Conservation (phyloP, 2,113 vertebrate genomes). For the Panthera uncia region DNA sequence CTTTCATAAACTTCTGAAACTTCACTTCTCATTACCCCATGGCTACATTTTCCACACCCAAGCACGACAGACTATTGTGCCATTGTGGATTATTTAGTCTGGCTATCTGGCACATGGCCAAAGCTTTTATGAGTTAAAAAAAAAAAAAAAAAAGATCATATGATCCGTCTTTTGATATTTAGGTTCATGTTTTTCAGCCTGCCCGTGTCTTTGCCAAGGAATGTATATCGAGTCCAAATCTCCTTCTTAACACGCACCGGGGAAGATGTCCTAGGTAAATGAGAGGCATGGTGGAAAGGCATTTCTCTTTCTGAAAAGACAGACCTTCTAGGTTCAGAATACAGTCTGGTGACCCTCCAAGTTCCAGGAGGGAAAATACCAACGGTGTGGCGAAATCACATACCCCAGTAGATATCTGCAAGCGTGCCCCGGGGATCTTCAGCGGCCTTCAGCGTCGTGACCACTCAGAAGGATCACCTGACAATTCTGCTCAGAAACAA, state of each 20-base stretch:
- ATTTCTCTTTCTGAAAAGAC: background rate
- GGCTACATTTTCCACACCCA: constrained; percentile 50
- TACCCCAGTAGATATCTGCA: background rate
- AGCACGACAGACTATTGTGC: constrained; percentile 51
- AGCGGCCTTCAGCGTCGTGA: constrained; percentile 40
- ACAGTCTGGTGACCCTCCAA: background rate
- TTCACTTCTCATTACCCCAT: background rate
- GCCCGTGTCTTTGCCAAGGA: constrained; percentile 62
- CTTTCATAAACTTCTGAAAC: constrained; percentile 63
- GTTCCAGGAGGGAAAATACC: background rate
- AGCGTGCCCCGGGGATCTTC: background rate
- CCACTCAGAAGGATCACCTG: constrained; percentile 69
- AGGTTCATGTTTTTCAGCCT: constrained; percentile 64
- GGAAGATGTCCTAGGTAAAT: constrained; percentile 41
- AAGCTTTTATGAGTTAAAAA: constrained; percentile 73
- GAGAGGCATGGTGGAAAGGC: background rate
- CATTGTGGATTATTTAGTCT: constrained; percentile 71
- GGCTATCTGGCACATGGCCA: constrained; percentile 62
- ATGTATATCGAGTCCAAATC: constrained; percentile 35
- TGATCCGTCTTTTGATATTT: constrained; percentile 73
- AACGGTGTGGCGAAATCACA: background rate
- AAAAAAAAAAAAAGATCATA: constrained; percentile 39
- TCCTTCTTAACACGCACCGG: background rate
- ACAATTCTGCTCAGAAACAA: constrained; percentile 79
- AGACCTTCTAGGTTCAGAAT: background rate